A percentile compares a stretch with the other conserved stretches of the same genome.
Evolutionary conservation across 1,140 invertebrate species (phyloP).

Genomic region (Thaumetopoea pityocampa): DNA sequence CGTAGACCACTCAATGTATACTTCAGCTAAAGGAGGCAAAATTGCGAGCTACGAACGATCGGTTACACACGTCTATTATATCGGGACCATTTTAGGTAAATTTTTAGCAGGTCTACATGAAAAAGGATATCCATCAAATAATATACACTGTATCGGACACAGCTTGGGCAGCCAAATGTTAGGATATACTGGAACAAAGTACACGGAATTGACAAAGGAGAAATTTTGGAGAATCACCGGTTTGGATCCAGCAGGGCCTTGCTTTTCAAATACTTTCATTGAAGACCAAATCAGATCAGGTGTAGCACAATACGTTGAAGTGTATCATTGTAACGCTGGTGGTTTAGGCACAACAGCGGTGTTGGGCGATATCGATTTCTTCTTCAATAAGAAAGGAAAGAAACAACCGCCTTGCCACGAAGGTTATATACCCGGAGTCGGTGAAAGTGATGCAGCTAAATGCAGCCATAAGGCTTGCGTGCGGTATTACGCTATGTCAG

Average conservation of each 20-base stretch:
- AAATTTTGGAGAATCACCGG: slow-evolving; percentile 73
- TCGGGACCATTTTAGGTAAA: slow-evolving; percentile 45
- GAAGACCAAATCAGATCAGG: slow-evolving; percentile 73
- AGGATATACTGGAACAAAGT: slow-evolving; percentile 56
- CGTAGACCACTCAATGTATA: slow-evolving; percentile 59
- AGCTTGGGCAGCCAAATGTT: slow-evolving; percentile 73
- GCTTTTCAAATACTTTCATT: slow-evolving; percentile 70
- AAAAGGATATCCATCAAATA: slow-evolving; percentile 45
- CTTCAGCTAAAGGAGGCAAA: slow-evolving; percentile 38
- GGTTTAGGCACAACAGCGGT: slow-evolving; percentile 75
- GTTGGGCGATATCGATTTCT: slow-evolving; percentile 79
- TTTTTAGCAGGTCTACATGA: slow-evolving; percentile 37
- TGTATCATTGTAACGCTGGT: slow-evolving; percentile 77
- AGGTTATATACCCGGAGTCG: slow-evolving; percentile 43
- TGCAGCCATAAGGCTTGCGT: slow-evolving; percentile 65
- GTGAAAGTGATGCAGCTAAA: slow-evolving; percentile 50
- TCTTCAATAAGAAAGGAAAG: slow-evolving; percentile 77
- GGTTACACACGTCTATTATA: slow-evolving; percentile 41
- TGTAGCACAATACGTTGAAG: slow-evolving; percentile 77
- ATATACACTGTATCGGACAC: slow-evolving; percentile 71
- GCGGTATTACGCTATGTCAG: slow-evolving; percentile 46
- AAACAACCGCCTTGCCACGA: slow-evolving; percentile 76
- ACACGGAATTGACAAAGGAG: slow-evolving; percentile 38
- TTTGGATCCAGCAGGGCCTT: slow-evolving; percentile 80
- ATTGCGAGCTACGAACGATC: slow-evolving; percentile 55